Evolutionary conservation across 2,888 invertebrate species (phyloP), one percentile per base, ranked within the genome.

Genomic region (Spatulosminthurus flaviceps): DNA sequence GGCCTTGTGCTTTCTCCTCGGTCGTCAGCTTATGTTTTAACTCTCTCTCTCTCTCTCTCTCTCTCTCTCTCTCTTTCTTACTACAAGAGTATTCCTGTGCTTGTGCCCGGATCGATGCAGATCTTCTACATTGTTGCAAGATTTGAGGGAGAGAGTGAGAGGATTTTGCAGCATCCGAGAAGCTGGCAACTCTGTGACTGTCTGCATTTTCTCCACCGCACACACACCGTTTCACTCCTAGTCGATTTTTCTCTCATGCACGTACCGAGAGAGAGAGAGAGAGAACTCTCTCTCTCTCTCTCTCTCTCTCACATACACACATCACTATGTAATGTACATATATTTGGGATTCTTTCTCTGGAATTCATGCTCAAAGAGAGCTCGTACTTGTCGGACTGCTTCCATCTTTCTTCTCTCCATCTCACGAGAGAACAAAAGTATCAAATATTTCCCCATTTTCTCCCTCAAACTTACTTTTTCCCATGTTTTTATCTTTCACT

Each of bases 81-180:
- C 51, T 51, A 51, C 51, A 51, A n/a, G 9, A 51, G 51, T 2
- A 28, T 67, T 24, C 34, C 64, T 75, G 75, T 75, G 75, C 64
- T 64, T 74, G 29, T 29, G 74, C 51, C 29, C 60, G 77, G 77
- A 71, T 77, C 70, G 77, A 77, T 77, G 77, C 71, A 70, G 70
- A 71, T 75, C 75, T 75, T 64, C 29, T 74, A 61, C 75, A 75
- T 22, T 42, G 75, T 64, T 75, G 75, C 61, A 9, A 61, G 11
- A 13, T 64, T 66, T 34, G 11, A 64, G 1, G 21, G 28, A n/a
- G 19, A 11, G 21, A n/a, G 24, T 26, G 26, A 72, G 41, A 16
- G 24, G 1, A 43, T 24, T 22, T 22, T 13, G 21, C 22, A 29
- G 22, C 29, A 19, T 34, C 34, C 9, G 7, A 11, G 11, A 34